phyloP scores from a whole-genome alignment of 1,140 invertebrate genomes.

The Steinernema feltiae region DNA sequence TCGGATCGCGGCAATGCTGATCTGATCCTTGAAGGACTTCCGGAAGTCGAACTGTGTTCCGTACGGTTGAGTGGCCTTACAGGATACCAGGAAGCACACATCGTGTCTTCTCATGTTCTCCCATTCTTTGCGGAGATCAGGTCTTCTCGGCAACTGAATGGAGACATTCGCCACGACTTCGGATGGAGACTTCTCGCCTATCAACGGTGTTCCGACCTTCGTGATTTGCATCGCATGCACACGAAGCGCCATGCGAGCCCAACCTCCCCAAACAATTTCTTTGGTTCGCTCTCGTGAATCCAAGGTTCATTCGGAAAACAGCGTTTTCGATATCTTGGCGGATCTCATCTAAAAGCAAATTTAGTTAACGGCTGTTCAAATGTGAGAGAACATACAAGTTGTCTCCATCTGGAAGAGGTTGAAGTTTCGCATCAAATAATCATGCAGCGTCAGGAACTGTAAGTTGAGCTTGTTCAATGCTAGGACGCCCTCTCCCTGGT shows the following conservation, averaged over 20 bases:
- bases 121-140: conserved; percentile 92
- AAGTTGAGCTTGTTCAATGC: conserved; percentile 95
- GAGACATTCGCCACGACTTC: conserved; percentile 86
- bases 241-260: conserved; percentile 95
- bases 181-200: conserved; percentile 80
- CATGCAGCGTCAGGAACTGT: conserved; percentile 94
- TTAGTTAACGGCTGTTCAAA: conserved; percentile 21
- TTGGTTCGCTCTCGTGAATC: conserved; percentile 70
- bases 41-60: conserved; percentile 63
- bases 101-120: conserved; percentile 92
- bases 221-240: conserved; percentile 83
- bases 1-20: conserved; percentile 80
- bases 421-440: conserved; percentile 94
- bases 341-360: conserved; percentile 42
- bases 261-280: conserved; percentile 82
- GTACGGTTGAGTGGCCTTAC: conserved; percentile 74
- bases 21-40: conserved; percentile 78
- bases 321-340: conserved; percentile 92
- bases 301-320: conserved; percentile 84
- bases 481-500: conserved; percentile 76
- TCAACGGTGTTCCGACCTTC: conserved; percentile 64
- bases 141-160: conserved; percentile 79
- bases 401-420: conserved; percentile 94
- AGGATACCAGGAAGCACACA: conserved; percentile 88
- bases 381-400: conserved; percentile 71